Evolutionary conservation across 2,113 vertebrate genomes (phyloP), one percentile per base, ranked within the genome.

Genomic region (Corythoichthys intestinalis): DNA sequence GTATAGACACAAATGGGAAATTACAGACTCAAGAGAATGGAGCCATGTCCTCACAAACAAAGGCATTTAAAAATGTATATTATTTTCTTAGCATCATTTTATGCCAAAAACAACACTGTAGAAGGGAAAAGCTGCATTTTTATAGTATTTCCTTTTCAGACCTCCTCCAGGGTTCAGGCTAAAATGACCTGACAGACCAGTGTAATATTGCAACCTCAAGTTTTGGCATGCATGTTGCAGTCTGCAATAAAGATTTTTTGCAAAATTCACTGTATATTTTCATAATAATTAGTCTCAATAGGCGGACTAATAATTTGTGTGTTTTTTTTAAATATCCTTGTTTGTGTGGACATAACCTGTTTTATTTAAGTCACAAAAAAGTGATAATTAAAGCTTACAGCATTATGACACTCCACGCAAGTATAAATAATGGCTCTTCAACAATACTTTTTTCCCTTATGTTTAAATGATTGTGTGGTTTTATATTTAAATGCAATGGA

Each of bases 1-100:
- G 53, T 70, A 44, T 12, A 63, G 73, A 79, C 63, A 66, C 70
- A 70, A 75, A 71, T 59, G 69, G 5, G 58, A 83, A 58, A 79
- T 53, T 53, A 68, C 13, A 44, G 66, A 76, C 66, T 70, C 73
- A 64, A 56, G 39, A 52, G 56, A 67, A 28, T 39, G 2, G 44
- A 14, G 44, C 41, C 41, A 34, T 46, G 41, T 47, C 20, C 61
- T 20, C 39, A 28, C 39, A 61, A 6, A 59, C 57, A 12, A 53
- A 53, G 17, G 6, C 8, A 53, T 12, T 35, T 13, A 58, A 58
- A 35, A 37, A 58, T 2, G 6, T 13, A 3, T 14, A 53, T 7
- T 13, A 50, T 6, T 2, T 2, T 53, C n/a, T 53, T 20, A 2
- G 11, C 10, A 4, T 11, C 10, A 56, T 34, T 56, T 56, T 34